Base-by-base conservation (phyloP, 2,888 invertebrate genomes). In the Zelleria hepariella region DNA sequence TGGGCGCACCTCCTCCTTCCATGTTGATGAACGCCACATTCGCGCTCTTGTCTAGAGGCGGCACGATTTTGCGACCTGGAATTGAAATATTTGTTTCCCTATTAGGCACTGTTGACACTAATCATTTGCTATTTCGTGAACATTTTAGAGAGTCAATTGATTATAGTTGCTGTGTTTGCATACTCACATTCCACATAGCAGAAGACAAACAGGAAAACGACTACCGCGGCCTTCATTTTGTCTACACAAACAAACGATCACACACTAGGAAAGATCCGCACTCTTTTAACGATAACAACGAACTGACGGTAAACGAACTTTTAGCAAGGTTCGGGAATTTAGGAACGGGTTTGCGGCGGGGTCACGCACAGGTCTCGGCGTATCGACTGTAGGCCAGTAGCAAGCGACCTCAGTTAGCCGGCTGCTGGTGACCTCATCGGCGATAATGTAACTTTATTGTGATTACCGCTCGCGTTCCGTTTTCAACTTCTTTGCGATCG, bases 1-100 rank as follows among this genome's bases (percentile, higher is more conserved):
- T 32, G 15, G 10, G 20, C 6, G 18, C 32, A 7, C 27, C 53
- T 7, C 60, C 59, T 2, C 69, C 69, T 65, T 88, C 88, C 84
- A 86, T 86, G 63, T 86, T 86, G 62, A 88, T 88, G 63, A 88
- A 88, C 52, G 78, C 86, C 24, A 80, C 61, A 66, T 87, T 87
- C 0, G 83, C 88, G 80, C 82, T 78, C 73, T 87, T 88, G 68
- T 81, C 79, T 58, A 86, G 71, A 8, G 77, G 77, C 10, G 67
- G 67, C 51, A 66, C 68, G 1, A 72, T 59, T 64, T 86, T 86
- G 7, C 82, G 79, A 70, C 82, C 83, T 86, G 74, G 21, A 72
- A 71, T 60, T 57, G 10, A 49, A 58, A 58, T 54, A 58, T 25
- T 47, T 24, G 15, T 23, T 32, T 5, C 32, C 32, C 32, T 15